Evolutionary conservation across 37 sponge, comb jelly and placozoan genomes (phyloP), one percentile per base, ranked within the genome.

Genomic region (Beroe ovata): DNA sequence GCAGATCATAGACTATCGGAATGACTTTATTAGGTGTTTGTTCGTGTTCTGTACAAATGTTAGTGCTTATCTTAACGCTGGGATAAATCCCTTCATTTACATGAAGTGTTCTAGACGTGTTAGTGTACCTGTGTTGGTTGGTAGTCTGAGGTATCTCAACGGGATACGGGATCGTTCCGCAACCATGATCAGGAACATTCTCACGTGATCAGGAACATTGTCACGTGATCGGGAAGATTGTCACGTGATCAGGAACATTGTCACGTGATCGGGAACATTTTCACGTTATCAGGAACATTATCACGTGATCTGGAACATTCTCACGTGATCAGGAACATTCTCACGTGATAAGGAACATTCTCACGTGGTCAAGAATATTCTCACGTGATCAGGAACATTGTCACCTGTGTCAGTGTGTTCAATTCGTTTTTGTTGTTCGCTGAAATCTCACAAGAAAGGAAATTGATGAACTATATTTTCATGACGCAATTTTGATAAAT

Each of bases 41-140:
- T 77, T 77, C 38, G 54, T 77, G 36, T 77, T 77, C 84, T 77
- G 84, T 26, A 77, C 84, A 2, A 77, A 77, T 36, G 84, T 77
- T 29, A 77, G 84, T 23, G 54, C 84, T 3, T 77, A 77, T 29
- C 54, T 77, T 1, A 77, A 77, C 54, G 84, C 84, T 77, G 84
- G 84, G 33, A 30, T 77, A 25, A 77, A 77, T 20, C 84, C 84
- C 54, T 33, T 77, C 41, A 19, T 77, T 25, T 77, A 77, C 47
- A 30, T 62, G 63, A 20, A 28, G 63, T 26, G 63, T 20, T 20
- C 29, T 4, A 62, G 29, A 16, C 28, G 29, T 20, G 63, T 25
- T 20, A 62, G 63, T 20, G 63, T 20, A 47, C 54, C 54, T 62
- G 29, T 26, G 22, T 62, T 62, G 29, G 63, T 25, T 3, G 29